phyloP scores from a whole-genome alignment of 2,797 vertebrate genomes.

The Clangula hyemalis region DNA sequence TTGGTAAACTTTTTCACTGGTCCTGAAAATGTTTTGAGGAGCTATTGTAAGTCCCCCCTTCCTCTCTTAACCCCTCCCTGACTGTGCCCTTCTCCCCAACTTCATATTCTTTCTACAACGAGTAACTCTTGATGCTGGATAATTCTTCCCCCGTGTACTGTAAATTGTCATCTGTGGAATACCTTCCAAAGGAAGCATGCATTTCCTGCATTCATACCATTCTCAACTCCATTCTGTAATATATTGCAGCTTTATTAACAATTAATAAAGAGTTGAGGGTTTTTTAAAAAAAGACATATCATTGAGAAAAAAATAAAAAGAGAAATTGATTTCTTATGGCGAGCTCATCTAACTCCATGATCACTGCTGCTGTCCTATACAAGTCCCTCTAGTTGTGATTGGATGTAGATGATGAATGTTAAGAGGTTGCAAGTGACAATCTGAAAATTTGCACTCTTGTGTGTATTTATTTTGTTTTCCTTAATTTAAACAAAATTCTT shows the following conservation, averaged over 20 bases:
- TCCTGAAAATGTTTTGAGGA: constrained; percentile 82
- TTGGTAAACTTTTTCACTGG: constrained; percentile 84
- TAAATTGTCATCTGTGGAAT: constrained; percentile 70
- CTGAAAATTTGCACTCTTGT: constrained; percentile 87
- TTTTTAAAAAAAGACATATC: constrained; percentile 73
- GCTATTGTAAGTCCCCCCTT: constrained; percentile 78
- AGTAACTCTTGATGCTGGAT: constrained; percentile 77
- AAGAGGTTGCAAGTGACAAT: constrained; percentile 89
- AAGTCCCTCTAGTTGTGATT: constrained; percentile 76
- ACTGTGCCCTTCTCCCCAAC: constrained; percentile 70
- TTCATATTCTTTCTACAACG: constrained; percentile 78
- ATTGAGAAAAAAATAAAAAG: constrained; percentile 38
- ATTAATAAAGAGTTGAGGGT: constrained; percentile 65
- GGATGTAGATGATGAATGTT: constrained; percentile 84
- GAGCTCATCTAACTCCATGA: constrained; percentile 73
- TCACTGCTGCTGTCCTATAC: constrained; percentile 75
- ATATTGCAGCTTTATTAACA: constrained; percentile 73
- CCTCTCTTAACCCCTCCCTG: constrained; percentile 65
- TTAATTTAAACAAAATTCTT: constrained; percentile 77
- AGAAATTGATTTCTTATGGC: constrained; percentile 63
- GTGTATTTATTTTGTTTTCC: constrained; percentile 81
- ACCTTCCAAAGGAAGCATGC: constrained; percentile 75
- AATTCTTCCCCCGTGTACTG: constrained; percentile 70
- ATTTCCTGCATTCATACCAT: constrained; percentile 68
- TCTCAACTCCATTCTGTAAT: constrained; percentile 72